A percentile compares a stretch with the other conserved stretches of the same genome.
phyloP scores from a whole-genome alignment of 2,888 invertebrate genomes.

The Cantharis rufa region DNA sequence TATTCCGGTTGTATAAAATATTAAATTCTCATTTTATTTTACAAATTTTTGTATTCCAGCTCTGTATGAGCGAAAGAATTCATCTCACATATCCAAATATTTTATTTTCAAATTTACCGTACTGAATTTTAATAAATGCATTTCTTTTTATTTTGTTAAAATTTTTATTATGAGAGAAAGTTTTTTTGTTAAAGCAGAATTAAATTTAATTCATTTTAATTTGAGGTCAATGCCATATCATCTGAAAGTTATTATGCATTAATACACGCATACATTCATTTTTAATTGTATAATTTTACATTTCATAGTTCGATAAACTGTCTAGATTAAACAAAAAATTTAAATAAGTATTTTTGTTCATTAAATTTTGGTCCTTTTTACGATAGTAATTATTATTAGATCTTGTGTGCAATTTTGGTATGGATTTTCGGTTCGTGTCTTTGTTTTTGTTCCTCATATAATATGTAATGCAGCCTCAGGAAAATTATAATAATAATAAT shows the following conservation, averaged over 20 bases:
- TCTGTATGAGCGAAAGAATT: not conserved
- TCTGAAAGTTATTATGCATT: constrained; percentile 5
- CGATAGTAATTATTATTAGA: not conserved
- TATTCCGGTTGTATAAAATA: not conserved
- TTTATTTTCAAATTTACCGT: not conserved
- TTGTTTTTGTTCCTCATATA: not conserved
- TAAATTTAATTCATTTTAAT: not conserved
- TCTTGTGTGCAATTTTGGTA: not conserved
- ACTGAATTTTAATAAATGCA: not conserved
- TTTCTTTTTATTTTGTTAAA: not conserved
- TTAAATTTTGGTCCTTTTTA: not conserved
- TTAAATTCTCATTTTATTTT: not conserved
- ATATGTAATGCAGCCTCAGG: not conserved
- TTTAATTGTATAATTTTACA: constrained; percentile 5
- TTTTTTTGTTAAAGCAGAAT: not conserved
- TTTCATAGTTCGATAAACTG: not conserved
- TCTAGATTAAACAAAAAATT: not conserved
- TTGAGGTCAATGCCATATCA: constrained; percentile 3
- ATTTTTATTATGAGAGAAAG: not conserved
- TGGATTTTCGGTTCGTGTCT: not conserved
- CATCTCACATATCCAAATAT: not conserved
- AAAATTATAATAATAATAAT: not conserved
- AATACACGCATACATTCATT: constrained; percentile 8
- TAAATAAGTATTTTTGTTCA: not conserved
- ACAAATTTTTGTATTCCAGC: not conserved